These are phyloP conservation scores for Notechis scutatus DNA, from an alignment of 2,113 vertebrate genomes.

Conservation along the genomic window DNA sequence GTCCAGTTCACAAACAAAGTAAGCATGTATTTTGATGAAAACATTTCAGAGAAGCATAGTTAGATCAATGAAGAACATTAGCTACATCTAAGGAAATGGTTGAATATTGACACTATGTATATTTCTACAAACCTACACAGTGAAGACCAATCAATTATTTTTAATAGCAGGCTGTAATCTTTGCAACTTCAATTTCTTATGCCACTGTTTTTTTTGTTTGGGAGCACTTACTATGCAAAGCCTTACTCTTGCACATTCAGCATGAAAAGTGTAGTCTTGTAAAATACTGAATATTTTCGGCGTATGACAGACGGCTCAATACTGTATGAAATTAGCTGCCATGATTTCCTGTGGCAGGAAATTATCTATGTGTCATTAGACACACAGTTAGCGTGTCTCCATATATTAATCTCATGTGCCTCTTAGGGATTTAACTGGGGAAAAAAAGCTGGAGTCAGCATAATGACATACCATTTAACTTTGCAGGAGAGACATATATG, in stretches of 20 bases:
- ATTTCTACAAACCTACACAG: not conserved
- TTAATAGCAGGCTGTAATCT: not conserved
- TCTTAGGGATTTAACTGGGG: not conserved
- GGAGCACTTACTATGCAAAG: not conserved
- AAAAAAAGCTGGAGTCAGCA: not conserved
- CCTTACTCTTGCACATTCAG: not conserved
- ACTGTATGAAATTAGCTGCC: not conserved
- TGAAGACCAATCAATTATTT: not conserved
- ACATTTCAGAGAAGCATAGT: not conserved
- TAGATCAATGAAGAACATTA: not conserved
- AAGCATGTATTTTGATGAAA: not conserved
- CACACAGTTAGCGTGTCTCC: not conserved
- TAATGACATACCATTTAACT: not conserved
- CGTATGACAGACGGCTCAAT: not conserved
- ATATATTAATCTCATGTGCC: not conserved
- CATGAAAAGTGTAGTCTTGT: not conserved
- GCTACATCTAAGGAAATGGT: not conserved
- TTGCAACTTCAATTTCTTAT: not conserved
- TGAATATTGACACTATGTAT: not conserved
- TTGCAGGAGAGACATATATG: not conserved
- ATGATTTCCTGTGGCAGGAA: not conserved
- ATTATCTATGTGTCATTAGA: not conserved
- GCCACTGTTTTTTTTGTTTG: not conserved
- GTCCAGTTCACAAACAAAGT: not conserved
- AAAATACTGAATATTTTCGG: not conserved